These are phyloP conservation scores for Ailurus styani DNA, from an alignment of 2,113 vertebrate genomes.

Conservation along the genomic window DNA sequence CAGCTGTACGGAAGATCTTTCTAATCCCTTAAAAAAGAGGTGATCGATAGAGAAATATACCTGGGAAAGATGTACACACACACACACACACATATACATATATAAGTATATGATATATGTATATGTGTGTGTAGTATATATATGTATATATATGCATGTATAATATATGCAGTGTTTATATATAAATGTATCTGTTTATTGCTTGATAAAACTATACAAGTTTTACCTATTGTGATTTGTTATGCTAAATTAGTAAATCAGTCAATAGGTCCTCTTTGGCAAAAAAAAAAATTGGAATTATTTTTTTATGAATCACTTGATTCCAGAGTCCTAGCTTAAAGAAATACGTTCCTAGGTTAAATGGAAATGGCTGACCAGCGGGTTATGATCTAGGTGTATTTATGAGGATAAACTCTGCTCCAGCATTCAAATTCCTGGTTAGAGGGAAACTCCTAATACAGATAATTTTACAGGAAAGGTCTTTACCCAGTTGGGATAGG, in stretches of 20 bases:
- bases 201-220: not conserved
- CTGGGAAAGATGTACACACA: not conserved
- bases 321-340: not conserved
- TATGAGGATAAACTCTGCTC: not conserved
- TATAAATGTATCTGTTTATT: not conserved
- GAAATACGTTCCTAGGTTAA: not conserved
- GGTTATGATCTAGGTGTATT: not conserved
- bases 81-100: not conserved
- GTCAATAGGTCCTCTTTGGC: not conserved
- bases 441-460: not conserved
- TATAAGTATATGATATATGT: not conserved
- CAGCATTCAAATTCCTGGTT: not conserved
- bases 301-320: slow-evolving; percentile 12
- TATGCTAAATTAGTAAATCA: not conserved
- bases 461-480: not conserved
- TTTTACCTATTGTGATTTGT: not conserved
- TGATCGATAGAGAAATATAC: not conserved
- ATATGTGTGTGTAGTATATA: not conserved
- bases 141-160: not conserved
- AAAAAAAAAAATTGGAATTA: not conserved
- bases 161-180: not conserved
- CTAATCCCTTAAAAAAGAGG: not conserved
- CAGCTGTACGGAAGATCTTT: not conserved
- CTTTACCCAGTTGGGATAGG: not conserved
- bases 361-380: not conserved